A percentile compares a stretch with the other conserved stretches of the same genome.
These are phyloP conservation scores for Drosophila gaucha DNA, from an alignment of 2,888 invertebrate species.

Conservation along the genomic window DNA sequence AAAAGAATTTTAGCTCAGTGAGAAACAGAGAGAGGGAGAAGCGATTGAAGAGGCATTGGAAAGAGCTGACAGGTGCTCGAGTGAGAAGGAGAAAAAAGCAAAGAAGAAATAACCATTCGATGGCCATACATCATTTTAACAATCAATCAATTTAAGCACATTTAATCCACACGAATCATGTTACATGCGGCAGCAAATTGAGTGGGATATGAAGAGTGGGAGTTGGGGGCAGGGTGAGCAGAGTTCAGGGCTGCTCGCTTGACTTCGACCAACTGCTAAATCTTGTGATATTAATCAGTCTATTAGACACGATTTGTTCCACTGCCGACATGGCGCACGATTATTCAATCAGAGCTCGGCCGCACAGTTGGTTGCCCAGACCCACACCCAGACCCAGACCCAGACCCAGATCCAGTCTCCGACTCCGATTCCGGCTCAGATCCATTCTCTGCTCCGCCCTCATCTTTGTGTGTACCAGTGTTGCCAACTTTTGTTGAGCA, in stretches of 20 bases:
- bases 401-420: slow-evolving; percentile 2
- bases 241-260: slow-evolving; percentile 48
- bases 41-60: background rate
- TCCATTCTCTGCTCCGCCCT: background rate
- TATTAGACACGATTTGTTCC: slow-evolving; percentile 80
- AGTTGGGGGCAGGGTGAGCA: background rate
- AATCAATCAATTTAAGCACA: slow-evolving; percentile 83
- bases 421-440: no score
- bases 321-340: slow-evolving; percentile 65
- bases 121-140: slow-evolving; percentile 82
- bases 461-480: background rate
- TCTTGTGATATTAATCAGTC: slow-evolving; percentile 80
- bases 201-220: background rate
- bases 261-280: slow-evolving; percentile 62
- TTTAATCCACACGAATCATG: slow-evolving; percentile 81
- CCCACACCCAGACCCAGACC: background rate
- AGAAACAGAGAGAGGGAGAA: background rate
- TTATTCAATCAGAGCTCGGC: slow-evolving; percentile 71
- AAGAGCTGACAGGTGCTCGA: slow-evolving; percentile 34
- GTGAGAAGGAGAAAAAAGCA: slow-evolving; percentile 18
- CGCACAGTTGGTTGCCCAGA: slow-evolving; percentile 59
- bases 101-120: slow-evolving; percentile 41
- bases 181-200: slow-evolving; percentile 58
- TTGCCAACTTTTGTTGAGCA: no score
- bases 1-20: slow-evolving; percentile 37